Percentiles rank a stretch among this genome's conserved stretches.
Evolutionary conservation across 1,140 invertebrate genomes (phyloP).

Genomic region (Drosophila dunni): DNA sequence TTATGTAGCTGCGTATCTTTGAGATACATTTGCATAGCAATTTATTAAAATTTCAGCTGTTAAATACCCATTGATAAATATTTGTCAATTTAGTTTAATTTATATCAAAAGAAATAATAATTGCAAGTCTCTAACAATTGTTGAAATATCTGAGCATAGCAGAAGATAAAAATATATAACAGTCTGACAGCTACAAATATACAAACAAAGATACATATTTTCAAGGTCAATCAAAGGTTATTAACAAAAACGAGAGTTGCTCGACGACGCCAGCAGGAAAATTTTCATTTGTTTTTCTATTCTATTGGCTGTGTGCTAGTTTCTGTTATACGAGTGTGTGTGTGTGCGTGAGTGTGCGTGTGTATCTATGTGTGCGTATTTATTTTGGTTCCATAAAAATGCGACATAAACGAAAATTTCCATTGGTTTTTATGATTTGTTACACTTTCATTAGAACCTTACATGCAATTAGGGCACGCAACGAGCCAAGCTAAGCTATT

Average conservation of each 20-base stretch:
- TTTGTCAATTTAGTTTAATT: constrained; percentile 75
- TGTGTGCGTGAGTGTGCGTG: constrained; percentile 4
- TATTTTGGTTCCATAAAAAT: constrained; percentile 45
- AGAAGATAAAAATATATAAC: constrained; percentile 34
- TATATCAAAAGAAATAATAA: constrained; percentile 27
- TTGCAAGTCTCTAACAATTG: constrained; percentile 6
- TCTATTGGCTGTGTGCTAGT: constrained; percentile 39
- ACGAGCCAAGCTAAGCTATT: constrained; percentile 7
- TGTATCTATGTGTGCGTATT: constrained; percentile 35
- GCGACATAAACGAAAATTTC: constrained; percentile 23
- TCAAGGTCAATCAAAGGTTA: constrained; percentile 84
- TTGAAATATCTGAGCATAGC: constrained; percentile 13
- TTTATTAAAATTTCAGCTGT: constrained; percentile 5
- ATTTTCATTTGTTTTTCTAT: constrained; percentile 53
- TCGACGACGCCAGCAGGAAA: constrained; percentile 58
- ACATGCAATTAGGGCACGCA: constrained; percentile 39
- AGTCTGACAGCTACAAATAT: constrained; percentile 6
- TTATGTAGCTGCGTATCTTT: constrained; percentile 36
- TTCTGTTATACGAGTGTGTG: constrained; percentile 33
- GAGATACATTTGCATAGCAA: constrained; percentile 40
- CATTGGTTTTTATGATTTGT: constrained; percentile 20
- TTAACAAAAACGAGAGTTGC: constrained; percentile 68
- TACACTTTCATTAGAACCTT: constrained; percentile 36
- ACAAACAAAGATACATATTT: constrained; percentile 53
- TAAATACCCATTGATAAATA: constrained; percentile 32